These are phyloP conservation scores for Xiphophorus hellerii DNA, from an alignment of 2,113 vertebrate genomes.

Conservation along the genomic window DNA sequence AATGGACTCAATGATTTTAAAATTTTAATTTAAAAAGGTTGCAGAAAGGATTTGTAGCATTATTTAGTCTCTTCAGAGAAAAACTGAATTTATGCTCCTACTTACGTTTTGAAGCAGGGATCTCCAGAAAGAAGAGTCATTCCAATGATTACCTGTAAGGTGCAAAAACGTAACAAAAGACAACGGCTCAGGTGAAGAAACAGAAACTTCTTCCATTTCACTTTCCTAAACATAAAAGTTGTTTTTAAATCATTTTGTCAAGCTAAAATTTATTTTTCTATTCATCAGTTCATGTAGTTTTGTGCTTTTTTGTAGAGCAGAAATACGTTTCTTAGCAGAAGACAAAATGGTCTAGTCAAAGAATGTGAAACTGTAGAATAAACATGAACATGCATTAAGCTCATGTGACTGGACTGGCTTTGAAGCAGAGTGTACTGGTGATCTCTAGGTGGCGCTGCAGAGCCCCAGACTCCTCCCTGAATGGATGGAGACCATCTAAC, in stretches of 20 bases:
- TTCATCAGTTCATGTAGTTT: background rate
- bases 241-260: background rate
- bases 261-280: background rate
- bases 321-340: background rate
- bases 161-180: background rate
- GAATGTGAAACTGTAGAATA: background rate
- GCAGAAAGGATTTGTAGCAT: background rate
- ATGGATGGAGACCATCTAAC: too few relatives aligned
- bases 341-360: background rate
- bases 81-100: background rate
- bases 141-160: conserved; percentile 89
- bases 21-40: too few relatives aligned
- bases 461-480: too few relatives aligned
- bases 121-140: conserved; percentile 97
- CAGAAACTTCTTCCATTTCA: background rate
- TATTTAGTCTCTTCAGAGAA: background rate
- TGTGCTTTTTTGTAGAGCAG: background rate
- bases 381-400: background rate
- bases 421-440: too few relatives aligned
- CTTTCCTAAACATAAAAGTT: background rate
- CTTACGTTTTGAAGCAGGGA: conserved; percentile 98
- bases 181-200: background rate
- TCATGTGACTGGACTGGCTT: background rate
- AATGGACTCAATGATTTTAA: too few relatives aligned
- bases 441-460: too few relatives aligned